phyloP scores from a whole-genome alignment of 2,888 invertebrate genomes.

The Elmis aenea region DNA sequence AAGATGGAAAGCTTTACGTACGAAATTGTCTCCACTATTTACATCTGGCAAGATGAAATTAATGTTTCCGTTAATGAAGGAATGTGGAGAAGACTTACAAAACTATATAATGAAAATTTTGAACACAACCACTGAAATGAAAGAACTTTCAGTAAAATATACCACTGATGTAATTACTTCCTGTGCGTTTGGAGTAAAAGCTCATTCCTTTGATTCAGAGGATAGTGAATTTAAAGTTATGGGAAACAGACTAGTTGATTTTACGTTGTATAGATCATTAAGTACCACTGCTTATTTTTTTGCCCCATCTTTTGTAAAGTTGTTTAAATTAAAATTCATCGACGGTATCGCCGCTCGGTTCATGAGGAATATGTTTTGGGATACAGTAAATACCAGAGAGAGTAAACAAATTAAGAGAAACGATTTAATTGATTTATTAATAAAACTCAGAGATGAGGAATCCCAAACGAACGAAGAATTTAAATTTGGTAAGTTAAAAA shows the following conservation, averaged over 20 bases:
- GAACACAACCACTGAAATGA: conserved; percentile 30
- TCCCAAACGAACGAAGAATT: too few species aligned
- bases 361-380: conserved; percentile 36
- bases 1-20: conserved; percentile 51
- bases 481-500: too few species aligned
- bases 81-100: conserved; percentile 37
- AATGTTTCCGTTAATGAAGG: conserved; percentile 49
- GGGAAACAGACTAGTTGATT: conserved; percentile 38
- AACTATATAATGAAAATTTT: conserved; percentile 19
- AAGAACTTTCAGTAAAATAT: conserved; percentile 40
- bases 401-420: conserved; percentile 35
- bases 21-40: conserved; percentile 52
- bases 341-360: conserved; percentile 34
- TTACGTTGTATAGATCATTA: conserved; percentile 31
- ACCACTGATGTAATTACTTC: conserved; percentile 48
- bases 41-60: conserved; percentile 52
- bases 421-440: conserved; percentile 47
- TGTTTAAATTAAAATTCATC: conserved; percentile 37
- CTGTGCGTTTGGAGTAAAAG: conserved; percentile 47
- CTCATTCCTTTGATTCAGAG: conserved; percentile 39
- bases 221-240: conserved; percentile 41
- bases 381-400: conserved; percentile 36
- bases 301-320: conserved; percentile 36
- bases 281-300: conserved; percentile 37
- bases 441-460: conserved; percentile 34